Percentiles rank a stretch among this genome's conserved stretches.
Conservation (phyloP, 37 sponge, comb jelly and placozoan species). For the Petrosia ficiformis region DNA sequence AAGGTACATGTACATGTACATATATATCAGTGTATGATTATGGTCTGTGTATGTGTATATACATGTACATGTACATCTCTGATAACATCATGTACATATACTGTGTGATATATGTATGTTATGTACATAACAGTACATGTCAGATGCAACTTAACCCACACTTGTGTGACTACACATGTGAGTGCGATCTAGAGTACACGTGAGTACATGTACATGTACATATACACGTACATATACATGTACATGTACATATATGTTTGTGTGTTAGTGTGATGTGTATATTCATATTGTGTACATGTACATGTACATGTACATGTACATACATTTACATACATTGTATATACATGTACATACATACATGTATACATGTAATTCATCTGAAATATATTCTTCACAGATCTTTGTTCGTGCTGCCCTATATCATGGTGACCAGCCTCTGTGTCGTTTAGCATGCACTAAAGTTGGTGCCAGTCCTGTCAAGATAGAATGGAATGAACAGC, state of each 20-base stretch:
- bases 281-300: too few relatives aligned
- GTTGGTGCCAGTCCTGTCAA: conserved; percentile 20
- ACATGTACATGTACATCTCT: too few relatives aligned
- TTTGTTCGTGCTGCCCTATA: conserved; percentile 76
- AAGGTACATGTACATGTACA: conserved; percentile 45
- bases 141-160: too few relatives aligned
- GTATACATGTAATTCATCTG: background rate
- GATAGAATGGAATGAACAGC: conserved; percentile 71
- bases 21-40: background rate
- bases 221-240: background rate
- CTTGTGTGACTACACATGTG: too few relatives aligned
- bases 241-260: background rate
- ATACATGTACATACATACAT: background rate
- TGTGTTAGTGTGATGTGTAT: too few relatives aligned
- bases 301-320: background rate
- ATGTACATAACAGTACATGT: too few relatives aligned
- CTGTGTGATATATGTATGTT: too few relatives aligned
- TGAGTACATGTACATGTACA: too few relatives aligned
- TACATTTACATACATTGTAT: background rate
- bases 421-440: conserved; percentile 80
- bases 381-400: conserved; percentile 39
- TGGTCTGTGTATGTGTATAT: too few relatives aligned
- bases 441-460: conserved; percentile 26
- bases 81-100: too few relatives aligned
- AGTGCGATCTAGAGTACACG: too few relatives aligned